Conservation (phyloP, 2,888 invertebrate genomes). For the Synergus itoensis region DNA sequence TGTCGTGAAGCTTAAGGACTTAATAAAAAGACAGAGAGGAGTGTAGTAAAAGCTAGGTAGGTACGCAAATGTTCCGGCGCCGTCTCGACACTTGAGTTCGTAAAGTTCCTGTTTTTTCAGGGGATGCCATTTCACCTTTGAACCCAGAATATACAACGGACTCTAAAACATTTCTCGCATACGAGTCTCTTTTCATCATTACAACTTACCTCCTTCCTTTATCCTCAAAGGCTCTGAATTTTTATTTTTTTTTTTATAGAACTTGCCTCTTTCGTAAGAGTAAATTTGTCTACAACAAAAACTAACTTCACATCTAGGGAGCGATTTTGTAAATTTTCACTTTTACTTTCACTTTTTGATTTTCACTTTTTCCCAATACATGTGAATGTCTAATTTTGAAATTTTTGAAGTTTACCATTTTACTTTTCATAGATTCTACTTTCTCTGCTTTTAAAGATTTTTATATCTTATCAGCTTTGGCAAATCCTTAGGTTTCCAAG, state of each 20-base stretch:
- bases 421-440: no score
- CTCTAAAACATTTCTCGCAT: background rate
- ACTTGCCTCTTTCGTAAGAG: background rate
- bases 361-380: no score
- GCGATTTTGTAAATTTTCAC: background rate
- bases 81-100: conserved; percentile 4
- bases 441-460: background rate
- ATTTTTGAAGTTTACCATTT: no score
- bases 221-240: background rate
- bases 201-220: background rate
- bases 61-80: background rate
- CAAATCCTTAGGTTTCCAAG: background rate
- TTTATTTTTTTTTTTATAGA: no score
- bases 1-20: background rate
- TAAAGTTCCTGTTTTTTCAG: background rate
- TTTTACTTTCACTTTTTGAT: no score
- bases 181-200: background rate
- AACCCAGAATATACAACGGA: background rate
- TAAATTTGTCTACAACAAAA: background rate
- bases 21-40: background rate
- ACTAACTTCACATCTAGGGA: background rate
- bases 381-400: no score
- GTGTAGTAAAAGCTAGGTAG: background rate
- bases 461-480: background rate
- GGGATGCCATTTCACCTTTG: background rate